Base-by-base conservation (phyloP, 2,113 vertebrate species). In the Pardalotus punctatus region DNA sequence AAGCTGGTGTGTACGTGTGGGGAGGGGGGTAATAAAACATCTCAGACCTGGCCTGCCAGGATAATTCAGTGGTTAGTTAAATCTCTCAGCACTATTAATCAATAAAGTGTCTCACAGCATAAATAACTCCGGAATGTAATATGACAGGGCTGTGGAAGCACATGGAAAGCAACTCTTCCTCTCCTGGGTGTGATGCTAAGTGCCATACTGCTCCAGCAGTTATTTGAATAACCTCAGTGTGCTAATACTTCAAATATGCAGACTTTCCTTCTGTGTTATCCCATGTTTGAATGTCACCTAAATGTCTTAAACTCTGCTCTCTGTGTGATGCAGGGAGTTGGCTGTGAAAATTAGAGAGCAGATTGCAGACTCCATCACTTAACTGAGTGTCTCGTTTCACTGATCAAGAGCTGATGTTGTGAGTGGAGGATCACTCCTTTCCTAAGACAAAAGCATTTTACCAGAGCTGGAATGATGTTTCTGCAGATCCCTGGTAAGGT, bases 31-130 rank as follows among this genome's bases (percentile, higher is more conserved):
- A 91, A 94, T 97, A 90, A 95, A 96, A 83, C 58, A 93, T 72
- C 62, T 90, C 66, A 69, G 84, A 73, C 42, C 81, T 65, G 21
- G 60, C 53, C 64, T 93, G 85, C 85, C 94, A 92, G 72, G 72
- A 78, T 96, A 95, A 96, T 95, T 97, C 94, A 96, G 90, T 94
- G 79, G 56, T 79, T 79, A 90, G 88, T 96, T 97, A 95, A 96
- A 96, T 90, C 79, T 93, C 79, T 92, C 72, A 78, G 76, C 69
- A 38, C 76, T 62, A 83, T 92, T 88, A 96, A 95, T 94, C 94
- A 92, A 88, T 92, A 67, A 88, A 90, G 48, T 61, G 72, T 76
- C 82, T 89, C 85, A 66, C 25, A 54, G 86, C 4, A 12, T 67
- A 94, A 90, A 96, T 96, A 96, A 95, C 95, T 88, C 65, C 71